These are phyloP conservation scores for Onychostruthus taczanowskii DNA, from an alignment of 2,113 vertebrate species.

Conservation along the genomic window DNA sequence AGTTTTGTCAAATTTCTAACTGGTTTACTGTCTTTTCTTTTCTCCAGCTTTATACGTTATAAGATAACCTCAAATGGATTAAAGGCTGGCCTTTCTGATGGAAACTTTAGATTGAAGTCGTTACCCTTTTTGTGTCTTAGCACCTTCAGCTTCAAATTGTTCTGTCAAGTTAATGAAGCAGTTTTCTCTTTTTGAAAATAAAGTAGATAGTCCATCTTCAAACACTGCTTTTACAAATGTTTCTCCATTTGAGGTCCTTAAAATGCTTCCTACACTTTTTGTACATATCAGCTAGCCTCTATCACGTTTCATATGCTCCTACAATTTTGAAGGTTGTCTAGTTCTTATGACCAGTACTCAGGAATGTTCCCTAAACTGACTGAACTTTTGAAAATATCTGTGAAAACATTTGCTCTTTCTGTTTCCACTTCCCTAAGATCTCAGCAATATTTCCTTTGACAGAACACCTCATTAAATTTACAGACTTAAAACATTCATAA, in stretches of 20 bases:
- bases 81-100: background rate
- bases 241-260: constrained; percentile 35
- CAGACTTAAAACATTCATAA: background rate
- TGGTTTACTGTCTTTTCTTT: background rate
- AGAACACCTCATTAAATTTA: constrained; percentile 15
- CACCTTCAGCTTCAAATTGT: constrained; percentile 1
- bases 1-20: background rate
- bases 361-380: constrained; percentile 47
- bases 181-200: background rate
- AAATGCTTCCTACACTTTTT: constrained; percentile 27
- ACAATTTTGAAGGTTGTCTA: constrained; percentile 34
- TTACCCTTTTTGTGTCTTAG: background rate
- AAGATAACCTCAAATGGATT: background rate
- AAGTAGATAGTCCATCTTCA: background rate
- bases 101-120: background rate
- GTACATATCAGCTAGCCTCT: background rate
- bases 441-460: constrained; percentile 65
- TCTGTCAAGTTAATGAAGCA: constrained; percentile 47
- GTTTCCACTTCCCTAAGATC: constrained; percentile 50
- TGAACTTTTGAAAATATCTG: constrained; percentile 63
- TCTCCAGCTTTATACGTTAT: background rate
- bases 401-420: constrained; percentile 59
- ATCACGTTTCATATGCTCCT: constrained; percentile 1
- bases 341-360: constrained; percentile 32
- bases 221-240: constrained; percentile 30